Evolutionary conservation across 2,113 vertebrate genomes (phyloP), one percentile per base, ranked within the genome.

Genomic region (Stictonetta naevosa): DNA sequence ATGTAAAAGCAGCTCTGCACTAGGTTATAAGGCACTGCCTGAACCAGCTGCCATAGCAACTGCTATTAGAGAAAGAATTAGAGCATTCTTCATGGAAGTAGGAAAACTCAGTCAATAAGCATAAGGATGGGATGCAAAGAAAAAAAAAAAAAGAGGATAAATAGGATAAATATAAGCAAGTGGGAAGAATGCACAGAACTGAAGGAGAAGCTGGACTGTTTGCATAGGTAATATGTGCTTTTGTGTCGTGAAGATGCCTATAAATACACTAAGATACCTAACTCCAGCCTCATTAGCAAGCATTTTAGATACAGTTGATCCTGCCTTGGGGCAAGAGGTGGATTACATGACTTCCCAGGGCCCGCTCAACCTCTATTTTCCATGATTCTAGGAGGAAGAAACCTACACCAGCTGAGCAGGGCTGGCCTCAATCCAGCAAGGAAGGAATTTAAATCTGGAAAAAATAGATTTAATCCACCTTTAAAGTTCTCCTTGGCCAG

Each of bases 291-390:
- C 92, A 95, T 93, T 94, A 96, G 83, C 91, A 97, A 93, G 93
- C 88, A 83, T 93, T 97, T 94, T 93, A 96, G 95, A 93, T 96
- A 95, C 83, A 93, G 96, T 93, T 93, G 95, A 96, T 97, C 95
- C 95, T 92, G 94, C 91, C 93, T 89, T 73, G 89, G 81, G 86
- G 89, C 95, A 79, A 77, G 62, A 91, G 96, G 94, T 93, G 84
- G 95, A 95, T 97, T 97, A 96, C 95, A 76, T 96, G 96, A 96
- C 93, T 92, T 95, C 81, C 66, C 1, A 2, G 88, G 84, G 91
- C 93, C 83, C 73, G 92, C 89, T 92, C 89, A 92, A 84, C 94
- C 95, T 93, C 89, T 93, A 91, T 95, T 97, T 97, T 97, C 94
- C 96, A 97, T 91, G 77, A 87, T 96, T 97, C 93, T 89, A 87